Evolutionary conservation across 2,113 vertebrate species (phyloP), one percentile per base, ranked within the genome.

Genomic region (Vireo altiloquus): DNA sequence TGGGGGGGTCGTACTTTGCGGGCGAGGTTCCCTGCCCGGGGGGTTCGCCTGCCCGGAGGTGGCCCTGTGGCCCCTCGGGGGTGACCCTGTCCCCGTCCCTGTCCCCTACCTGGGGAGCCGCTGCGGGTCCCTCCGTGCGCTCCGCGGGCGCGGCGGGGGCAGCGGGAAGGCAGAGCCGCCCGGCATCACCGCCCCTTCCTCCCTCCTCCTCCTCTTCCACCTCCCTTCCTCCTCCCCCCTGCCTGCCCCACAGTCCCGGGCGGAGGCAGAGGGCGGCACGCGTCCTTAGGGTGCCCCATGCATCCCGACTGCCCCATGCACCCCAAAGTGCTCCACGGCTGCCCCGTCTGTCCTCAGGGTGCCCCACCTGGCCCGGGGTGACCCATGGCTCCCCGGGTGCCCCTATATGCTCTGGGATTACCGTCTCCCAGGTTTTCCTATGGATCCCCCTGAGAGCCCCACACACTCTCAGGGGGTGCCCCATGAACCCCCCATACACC

Each of bases 131-230:
- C 84, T 83, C 87, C 69, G 74, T 84, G 69, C 56, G 50, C 85
- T 89, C 87, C 23, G 56, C 50, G 83, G 75, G 61, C 86, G 75
- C 69, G 71, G 85, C 63, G 61, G 85, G 91, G 89, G 81, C 93
- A 90, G 65, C 49, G 96, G 78, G 86, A 84, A 56, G 94, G 94
- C 94, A 88, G 95, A 90, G 30, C 94, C 95, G 71, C 71, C 93
- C 92, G 80, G 75, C 95, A 95, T 95, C 94, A 90, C 95, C 95
- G 95, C 94, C 95, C 91, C 97, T 94, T 93, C 95, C 92, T 93
- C 89, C 92, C 82, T 60, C 74, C 88, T 85, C 90, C 95, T 89
- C 81, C 92, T 59, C 77, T 82, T 85, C 87, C 95, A 82, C 81
- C 94, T 80, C 42, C 63, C 78, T 49, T 54, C 92, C 92, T 75